Evolutionary conservation across 1,140 invertebrate species (phyloP), one percentile per base, ranked within the genome.

Genomic region (Pantala flavescens): DNA sequence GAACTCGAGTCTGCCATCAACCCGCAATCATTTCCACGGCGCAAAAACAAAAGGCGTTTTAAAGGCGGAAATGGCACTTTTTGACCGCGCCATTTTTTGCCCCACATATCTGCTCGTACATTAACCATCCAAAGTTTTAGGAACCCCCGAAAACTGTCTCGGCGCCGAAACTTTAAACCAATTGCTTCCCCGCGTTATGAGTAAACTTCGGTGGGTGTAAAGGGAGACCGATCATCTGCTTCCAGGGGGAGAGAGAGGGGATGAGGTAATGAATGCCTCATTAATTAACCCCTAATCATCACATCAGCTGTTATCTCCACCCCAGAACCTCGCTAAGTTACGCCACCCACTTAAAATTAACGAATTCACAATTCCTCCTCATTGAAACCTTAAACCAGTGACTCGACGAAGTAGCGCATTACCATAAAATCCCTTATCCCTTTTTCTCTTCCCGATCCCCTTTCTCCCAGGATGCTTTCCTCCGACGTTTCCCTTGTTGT

Each of bases 231-330:
- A 63, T 63, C 49, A 63, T 63, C 49, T 63, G 9, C 43, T 16
- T 11, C 9, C 9, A 49, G 43, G 43, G 16, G 16, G 49, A 63
- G n/a, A 21, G 16, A 12, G 14, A 14, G 49, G 49, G 49, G 49
- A 21, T 63, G 49, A 63, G n/a, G 49, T 63, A 63, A 63, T 63
- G 49, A 63, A 63, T 63, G 49, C 49, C 49, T 63, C 49, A 63
- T 63, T 63, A 63, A 63, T 63, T 63, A 63, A 63, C 49, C 49
- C 49, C 49, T 63, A 63, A 63, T 63, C 49, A 63, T 63, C 49
- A 63, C 49, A 63, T 63, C 49, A 63, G 49, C 49, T 63, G 49
- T 63, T 63, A 63, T 63, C 49, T 63, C 49, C 49, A 63, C 49
- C 49, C 49, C 16, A 63, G 49, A 63, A 63, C 49, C 49, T 63